Evolutionary conservation across 2,888 invertebrate genomes (phyloP).

Genomic region (Mimachlamys varia): DNA sequence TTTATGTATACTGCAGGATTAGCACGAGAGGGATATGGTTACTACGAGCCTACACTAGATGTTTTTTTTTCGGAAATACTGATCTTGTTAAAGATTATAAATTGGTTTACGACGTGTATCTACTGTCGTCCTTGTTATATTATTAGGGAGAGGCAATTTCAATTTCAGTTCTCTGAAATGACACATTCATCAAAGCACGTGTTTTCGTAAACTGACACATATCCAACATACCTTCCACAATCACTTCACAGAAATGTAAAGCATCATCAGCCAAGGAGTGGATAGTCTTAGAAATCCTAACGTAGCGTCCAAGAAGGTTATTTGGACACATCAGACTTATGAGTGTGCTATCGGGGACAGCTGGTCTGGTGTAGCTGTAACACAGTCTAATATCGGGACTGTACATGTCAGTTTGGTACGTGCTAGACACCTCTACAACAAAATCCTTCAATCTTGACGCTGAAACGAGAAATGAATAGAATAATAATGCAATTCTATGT

Average conservation of each 20-base stretch:
- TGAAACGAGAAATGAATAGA: background rate
- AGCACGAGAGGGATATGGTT: no score
- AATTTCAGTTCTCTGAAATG: no score
- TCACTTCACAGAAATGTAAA: no score
- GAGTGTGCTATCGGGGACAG: background rate
- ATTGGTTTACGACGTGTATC: no score
- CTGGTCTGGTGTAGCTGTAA: background rate
- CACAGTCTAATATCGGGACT: background rate
- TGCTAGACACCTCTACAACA: background rate
- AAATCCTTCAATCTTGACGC: background rate
- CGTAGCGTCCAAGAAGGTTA: background rate
- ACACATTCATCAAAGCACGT: no score
- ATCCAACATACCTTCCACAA: background rate
- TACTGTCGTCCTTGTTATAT: no score
- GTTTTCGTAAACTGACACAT: background rate
- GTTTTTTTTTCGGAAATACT: no score
- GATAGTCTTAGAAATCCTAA: background rate
- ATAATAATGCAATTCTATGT: no score
- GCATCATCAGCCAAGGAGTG: background rate
- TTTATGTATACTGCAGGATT: no score
- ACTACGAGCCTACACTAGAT: no score
- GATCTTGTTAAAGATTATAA: no score
- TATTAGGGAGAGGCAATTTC: no score
- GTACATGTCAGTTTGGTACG: background rate
- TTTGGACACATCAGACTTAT: background rate